Evolutionary conservation across 2,113 vertebrate species (phyloP).

Genomic region (Gracilinanus agilis): DNA sequence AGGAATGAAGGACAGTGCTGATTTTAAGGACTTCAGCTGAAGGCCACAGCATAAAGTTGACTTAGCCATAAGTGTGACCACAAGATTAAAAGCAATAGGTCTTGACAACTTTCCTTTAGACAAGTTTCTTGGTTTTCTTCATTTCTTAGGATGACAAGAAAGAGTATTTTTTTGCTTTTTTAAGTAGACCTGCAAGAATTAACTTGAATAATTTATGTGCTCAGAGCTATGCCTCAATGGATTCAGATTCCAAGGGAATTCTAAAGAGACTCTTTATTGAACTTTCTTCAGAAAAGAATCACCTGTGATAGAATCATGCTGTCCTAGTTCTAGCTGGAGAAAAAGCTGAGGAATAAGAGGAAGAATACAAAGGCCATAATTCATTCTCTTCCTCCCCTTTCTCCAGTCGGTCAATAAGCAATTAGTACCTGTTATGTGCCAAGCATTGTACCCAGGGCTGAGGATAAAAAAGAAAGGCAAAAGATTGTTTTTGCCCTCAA

Average conservation of each 20-base stretch:
- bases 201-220: background rate
- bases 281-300: background rate
- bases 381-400: background rate
- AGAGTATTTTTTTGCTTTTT: background rate
- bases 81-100: background rate
- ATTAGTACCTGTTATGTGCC: background rate
- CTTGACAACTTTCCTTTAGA: background rate
- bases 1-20: background rate
- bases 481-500: background rate
- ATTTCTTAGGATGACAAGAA: background rate
- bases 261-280: background rate
- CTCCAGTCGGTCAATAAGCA: background rate
- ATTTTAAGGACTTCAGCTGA: background rate
- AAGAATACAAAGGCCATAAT: background rate
- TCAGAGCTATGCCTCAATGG: background rate
- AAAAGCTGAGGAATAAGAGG: background rate
- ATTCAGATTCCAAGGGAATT: background rate
- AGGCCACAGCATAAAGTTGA: background rate
- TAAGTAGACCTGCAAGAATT: background rate
- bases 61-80: background rate
- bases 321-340: background rate
- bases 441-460: accelerated
- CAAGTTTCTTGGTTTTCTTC: background rate
- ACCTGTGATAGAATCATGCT: background rate
- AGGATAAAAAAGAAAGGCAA: background rate